Conservation (phyloP, 2,797 vertebrate species). For the Holocentrus rufus region DNA sequence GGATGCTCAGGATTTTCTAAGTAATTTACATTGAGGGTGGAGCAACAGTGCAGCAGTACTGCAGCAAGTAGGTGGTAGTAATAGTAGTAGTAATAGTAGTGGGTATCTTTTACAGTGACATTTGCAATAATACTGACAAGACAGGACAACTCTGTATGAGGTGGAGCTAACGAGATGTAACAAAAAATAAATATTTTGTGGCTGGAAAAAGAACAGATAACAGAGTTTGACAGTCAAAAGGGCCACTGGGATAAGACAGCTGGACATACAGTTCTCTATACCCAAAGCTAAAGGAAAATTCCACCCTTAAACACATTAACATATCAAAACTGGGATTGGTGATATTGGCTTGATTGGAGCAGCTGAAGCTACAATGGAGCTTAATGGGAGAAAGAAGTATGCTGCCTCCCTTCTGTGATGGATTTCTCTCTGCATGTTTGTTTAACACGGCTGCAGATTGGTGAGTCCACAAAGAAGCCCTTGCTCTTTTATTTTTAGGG, state of each 20-base stretch:
- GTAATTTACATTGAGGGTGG: not conserved
- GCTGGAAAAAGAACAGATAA: constrained; percentile 1
- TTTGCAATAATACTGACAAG: not conserved
- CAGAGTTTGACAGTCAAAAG: not conserved
- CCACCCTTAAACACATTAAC: no score
- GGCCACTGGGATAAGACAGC: not conserved
- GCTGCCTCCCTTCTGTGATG: no score
- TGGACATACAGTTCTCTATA: not conserved
- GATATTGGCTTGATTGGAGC: no score
- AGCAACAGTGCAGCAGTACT: not conserved
- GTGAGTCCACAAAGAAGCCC: no score
- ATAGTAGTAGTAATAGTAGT: no score
- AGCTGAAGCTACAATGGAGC: no score
- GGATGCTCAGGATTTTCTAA: not conserved
- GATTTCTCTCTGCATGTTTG: no score
- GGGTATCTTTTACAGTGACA: not conserved
- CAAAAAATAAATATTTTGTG: not conserved
- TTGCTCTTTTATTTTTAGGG: no score
- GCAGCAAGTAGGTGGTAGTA: not conserved
- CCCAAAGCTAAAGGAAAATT: not conserved
- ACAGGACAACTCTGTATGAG: not conserved
- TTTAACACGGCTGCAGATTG: no score
- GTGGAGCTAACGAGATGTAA: not conserved
- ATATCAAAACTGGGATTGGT: no score
- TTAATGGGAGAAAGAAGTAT: no score